Percentiles rank a stretch among this genome's conserved stretches.
phyloP scores from a whole-genome alignment of 2,113 vertebrate genomes.

The Oreocharis arfaki region DNA sequence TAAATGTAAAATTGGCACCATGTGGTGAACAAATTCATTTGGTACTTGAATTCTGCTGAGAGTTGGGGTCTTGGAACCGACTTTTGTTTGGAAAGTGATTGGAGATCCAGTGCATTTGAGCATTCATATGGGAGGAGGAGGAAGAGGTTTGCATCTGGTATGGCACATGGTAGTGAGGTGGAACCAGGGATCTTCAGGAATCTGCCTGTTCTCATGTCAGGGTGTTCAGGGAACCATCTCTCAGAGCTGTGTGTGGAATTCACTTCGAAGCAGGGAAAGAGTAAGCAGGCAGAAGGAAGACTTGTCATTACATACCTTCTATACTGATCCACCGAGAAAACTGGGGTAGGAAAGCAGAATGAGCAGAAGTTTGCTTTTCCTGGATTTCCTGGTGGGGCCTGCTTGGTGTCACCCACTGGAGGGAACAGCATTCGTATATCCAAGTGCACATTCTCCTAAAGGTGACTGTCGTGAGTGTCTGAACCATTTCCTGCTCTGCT shows the following conservation, averaged over 20 bases:
- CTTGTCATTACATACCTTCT: not conserved
- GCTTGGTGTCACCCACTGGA: not conserved
- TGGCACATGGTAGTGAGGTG: rapidly evolving
- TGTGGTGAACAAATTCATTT: not conserved
- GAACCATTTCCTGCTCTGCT: not conserved
- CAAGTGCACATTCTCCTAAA: not conserved
- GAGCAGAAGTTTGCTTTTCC: not conserved
- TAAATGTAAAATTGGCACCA: not conserved
- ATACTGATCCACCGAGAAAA: not conserved
- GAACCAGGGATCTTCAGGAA: not conserved
- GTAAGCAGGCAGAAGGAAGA: not conserved
- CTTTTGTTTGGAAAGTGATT: not conserved
- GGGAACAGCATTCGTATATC: not conserved
- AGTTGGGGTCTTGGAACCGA: not conserved
- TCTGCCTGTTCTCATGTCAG: rapidly evolving
- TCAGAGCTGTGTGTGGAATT: not conserved
- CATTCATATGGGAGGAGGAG: not conserved
- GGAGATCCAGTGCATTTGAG: not conserved
- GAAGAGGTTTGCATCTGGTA: not conserved
- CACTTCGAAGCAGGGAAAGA: not conserved
- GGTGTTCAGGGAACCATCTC: not conserved
- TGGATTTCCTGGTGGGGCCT: not conserved
- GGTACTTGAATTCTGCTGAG: not conserved
- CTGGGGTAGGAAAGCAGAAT: not conserved
- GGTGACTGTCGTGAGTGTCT: not conserved